Evolutionary conservation across 2,888 invertebrate genomes (phyloP).

Genomic region (Cetonia aurata): DNA sequence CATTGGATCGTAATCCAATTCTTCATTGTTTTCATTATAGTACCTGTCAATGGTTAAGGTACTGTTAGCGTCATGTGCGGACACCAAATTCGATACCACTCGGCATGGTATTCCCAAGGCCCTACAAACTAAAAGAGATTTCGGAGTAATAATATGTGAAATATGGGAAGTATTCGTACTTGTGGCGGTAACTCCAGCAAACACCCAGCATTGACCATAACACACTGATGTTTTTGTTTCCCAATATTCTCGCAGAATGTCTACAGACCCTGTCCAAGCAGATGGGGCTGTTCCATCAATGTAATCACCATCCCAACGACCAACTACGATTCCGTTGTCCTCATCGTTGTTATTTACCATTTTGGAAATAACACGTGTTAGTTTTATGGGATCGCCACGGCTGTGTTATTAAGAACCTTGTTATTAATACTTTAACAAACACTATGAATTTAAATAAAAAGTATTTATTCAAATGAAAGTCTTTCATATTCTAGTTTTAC

Average conservation of each 20-base stretch:
- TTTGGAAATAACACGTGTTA: constrained; percentile 79
- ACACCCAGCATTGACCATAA: constrained; percentile 92
- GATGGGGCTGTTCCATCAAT: constrained; percentile 81
- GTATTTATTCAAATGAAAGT: no score
- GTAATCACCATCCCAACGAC: constrained; percentile 82
- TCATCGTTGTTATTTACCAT: constrained; percentile 79
- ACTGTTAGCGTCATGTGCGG: constrained; percentile 87
- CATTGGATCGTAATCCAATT: constrained; percentile 76
- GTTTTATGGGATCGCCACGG: constrained; percentile 79
- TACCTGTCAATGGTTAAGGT: constrained; percentile 85
- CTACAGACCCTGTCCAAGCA: constrained; percentile 85
- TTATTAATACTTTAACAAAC: no score
- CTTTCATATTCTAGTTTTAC: no score
- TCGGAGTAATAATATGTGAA: neutral
- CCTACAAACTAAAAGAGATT: constrained; percentile 73
- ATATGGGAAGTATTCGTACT: constrained; percentile 66
- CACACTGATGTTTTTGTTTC: constrained; percentile 76
- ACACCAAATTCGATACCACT: constrained; percentile 85
- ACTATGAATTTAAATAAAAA: no score
- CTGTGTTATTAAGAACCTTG: constrained; percentile 45
- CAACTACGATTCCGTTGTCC: constrained; percentile 81
- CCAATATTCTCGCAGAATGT: constrained; percentile 80
- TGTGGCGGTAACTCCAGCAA: constrained; percentile 85
- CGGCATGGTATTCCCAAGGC: constrained; percentile 85
- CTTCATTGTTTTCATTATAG: constrained; percentile 76